phyloP scores from a whole-genome alignment of 92 coral and sea anemone species.

The Bergia sp. region DNA sequence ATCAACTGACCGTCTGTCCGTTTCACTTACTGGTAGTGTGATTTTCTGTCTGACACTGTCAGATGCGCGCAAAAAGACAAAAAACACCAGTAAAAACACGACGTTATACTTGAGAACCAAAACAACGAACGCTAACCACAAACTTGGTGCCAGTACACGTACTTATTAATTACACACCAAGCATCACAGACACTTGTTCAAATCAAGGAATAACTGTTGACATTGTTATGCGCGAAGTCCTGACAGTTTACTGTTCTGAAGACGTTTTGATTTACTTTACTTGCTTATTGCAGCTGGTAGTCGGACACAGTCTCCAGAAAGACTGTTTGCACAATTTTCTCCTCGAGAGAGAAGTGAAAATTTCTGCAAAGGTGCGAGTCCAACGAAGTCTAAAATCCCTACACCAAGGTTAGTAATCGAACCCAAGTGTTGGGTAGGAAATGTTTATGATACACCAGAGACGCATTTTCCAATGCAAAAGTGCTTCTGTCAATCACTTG shows the following conservation, averaged over 20 bases:
- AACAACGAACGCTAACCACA: neutral
- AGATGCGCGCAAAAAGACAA: too few relatives aligned
- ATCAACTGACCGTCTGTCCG: too few relatives aligned
- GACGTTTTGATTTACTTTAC: neutral
- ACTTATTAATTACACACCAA: too few relatives aligned
- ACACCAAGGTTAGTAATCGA: conserved; percentile 80
- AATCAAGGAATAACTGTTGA: too few relatives aligned
- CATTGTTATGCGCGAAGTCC: neutral
- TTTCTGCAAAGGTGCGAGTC: conserved; percentile 83
- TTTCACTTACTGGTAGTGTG: too few relatives aligned
- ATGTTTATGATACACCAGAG: neutral
- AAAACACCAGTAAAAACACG: too few relatives aligned
- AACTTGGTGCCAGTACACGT: neutral
- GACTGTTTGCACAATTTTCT: conserved; percentile 67
- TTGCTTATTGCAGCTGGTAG: conserved; percentile 69
- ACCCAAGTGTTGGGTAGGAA: neutral
- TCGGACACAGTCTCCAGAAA: conserved; percentile 94
- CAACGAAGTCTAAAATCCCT: conserved; percentile 83
- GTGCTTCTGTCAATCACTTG: neutral
- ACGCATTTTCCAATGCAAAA: neutral
- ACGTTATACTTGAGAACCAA: too few relatives aligned
- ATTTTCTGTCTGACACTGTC: too few relatives aligned
- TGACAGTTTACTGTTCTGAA: neutral
- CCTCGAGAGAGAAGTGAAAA: conserved; percentile 93
- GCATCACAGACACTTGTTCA: neutral